Conservation (phyloP, 1,140 invertebrate genomes). For the Zaprionus camerounensis region DNA sequence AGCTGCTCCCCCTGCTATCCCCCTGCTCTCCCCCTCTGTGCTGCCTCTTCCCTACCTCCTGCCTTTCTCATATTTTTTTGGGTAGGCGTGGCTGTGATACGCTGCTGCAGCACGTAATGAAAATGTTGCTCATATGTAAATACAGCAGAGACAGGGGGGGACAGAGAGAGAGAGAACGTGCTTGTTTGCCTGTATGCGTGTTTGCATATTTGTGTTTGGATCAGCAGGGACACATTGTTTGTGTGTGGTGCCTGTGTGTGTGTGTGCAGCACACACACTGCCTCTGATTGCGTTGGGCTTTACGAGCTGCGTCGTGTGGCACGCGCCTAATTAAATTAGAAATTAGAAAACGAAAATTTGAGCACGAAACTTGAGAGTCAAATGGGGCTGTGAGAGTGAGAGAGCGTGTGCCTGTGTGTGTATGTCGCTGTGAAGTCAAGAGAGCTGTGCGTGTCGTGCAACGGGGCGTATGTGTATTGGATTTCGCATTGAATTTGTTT, state of each 20-base stretch:
- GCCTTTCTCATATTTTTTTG: not conserved
- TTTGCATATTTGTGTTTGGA: conserved; percentile 38
- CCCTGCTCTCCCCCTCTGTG: not conserved
- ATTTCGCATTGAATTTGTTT: conserved; percentile 39
- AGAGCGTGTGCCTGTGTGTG: not conserved
- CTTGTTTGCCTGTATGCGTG: conserved; percentile 15
- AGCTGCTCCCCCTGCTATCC: not conserved
- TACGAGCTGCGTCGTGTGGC: conserved; percentile 37
- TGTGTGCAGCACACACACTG: conserved; percentile 13
- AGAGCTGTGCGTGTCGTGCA: not conserved
- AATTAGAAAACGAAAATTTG: conserved; percentile 65
- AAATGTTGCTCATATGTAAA: conserved; percentile 68
- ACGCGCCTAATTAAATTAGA: conserved; percentile 77
- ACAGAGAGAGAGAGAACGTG: conserved; percentile 10
- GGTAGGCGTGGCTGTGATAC: conserved; percentile 4
- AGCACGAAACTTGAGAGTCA: conserved; percentile 36
- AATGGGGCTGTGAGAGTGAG: not conserved
- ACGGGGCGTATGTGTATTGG: conserved; percentile 31
- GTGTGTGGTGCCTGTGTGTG: not conserved
- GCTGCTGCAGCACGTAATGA: conserved; percentile 58
- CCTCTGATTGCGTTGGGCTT: conserved; percentile 49
- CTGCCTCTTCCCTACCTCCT: not conserved
- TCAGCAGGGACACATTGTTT: conserved; percentile 53
- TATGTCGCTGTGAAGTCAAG: conserved; percentile 17
- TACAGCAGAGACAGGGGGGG: not conserved